These are phyloP conservation scores for Phallusia fumigata DNA, from an alignment of 23 tunicate genomes.

Conservation along the genomic window DNA sequence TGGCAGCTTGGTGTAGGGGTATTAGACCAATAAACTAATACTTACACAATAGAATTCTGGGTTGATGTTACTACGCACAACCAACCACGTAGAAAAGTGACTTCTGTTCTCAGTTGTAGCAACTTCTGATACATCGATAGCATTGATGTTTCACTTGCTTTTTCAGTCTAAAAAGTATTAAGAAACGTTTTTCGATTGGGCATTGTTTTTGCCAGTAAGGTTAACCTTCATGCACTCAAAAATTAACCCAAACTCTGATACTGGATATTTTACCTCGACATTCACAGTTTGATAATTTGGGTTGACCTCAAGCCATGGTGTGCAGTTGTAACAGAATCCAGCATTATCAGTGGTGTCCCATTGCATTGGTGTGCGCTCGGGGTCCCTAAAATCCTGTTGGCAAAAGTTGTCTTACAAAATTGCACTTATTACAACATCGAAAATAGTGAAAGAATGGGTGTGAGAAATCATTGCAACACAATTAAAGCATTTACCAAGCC, in stretches of 20 bases:
- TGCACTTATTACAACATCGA: no score
- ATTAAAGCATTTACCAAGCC: no score
- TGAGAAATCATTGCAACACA: no score
- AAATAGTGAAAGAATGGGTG: no score
- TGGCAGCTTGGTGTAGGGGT: no score
- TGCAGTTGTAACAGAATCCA: constrained; percentile 64
- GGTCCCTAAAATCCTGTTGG: constrained; percentile 63
- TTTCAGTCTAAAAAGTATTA: neutral
- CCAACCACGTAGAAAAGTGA: constrained; percentile 59
- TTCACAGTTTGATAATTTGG: constrained; percentile 21
- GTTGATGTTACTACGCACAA: constrained; percentile 50
- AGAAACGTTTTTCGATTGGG: neutral
- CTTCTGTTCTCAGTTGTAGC: constrained; percentile 43
- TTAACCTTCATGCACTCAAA: no score
- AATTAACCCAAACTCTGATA: neutral
- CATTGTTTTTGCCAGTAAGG: no score
- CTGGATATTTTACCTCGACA: constrained; percentile 39
- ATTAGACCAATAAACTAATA: no score
- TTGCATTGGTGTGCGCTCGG: constrained; percentile 90
- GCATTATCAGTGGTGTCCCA: constrained; percentile 57
- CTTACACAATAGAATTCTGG: constrained; percentile 50
- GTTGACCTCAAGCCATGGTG: constrained; percentile 77
- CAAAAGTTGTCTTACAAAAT: neutral
- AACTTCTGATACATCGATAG: constrained; percentile 60
- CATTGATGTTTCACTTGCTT: constrained; percentile 27